A percentile compares a stretch with the other conserved stretches of the same genome.
These are phyloP conservation scores for Parnassius glacialis DNA, from an alignment of 2,888 invertebrate genomes.

Conservation along the genomic window DNA sequence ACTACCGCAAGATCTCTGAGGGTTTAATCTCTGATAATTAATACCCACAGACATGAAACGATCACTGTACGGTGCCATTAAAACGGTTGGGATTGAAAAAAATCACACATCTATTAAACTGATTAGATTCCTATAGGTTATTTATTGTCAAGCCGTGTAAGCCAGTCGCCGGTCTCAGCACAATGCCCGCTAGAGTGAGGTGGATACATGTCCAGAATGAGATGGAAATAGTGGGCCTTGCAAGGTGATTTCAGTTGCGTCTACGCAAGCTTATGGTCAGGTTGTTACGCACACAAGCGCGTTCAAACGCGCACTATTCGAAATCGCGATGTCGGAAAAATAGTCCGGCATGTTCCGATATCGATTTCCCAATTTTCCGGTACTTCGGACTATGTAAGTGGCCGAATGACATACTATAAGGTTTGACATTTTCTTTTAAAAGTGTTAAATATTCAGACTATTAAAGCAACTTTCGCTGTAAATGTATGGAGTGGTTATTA, in stretches of 20 bases:
- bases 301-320: slow-evolving; percentile 42
- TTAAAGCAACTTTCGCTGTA: slow-evolving; percentile 23
- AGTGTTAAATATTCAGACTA: slow-evolving; percentile 17
- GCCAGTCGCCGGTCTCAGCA: slow-evolving; percentile 62
- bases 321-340: slow-evolving; percentile 57
- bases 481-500: slow-evolving; percentile 18
- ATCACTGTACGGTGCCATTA: slow-evolving; percentile 46
- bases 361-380: slow-evolving; percentile 30
- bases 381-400: slow-evolving; percentile 28
- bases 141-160: slow-evolving; percentile 68
- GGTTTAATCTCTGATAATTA: slow-evolving; percentile 32
- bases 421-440: slow-evolving; percentile 15
- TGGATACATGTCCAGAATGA: slow-evolving; percentile 55
- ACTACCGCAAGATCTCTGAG: slow-evolving; percentile 24
- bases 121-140: slow-evolving; percentile 80
- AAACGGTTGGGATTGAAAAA: slow-evolving; percentile 54
- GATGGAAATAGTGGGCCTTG: slow-evolving; percentile 75
- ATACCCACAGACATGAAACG: slow-evolving; percentile 33
- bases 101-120: slow-evolving; percentile 77
- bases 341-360: slow-evolving; percentile 41
- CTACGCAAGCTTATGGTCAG: slow-evolving; percentile 74
- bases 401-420: slow-evolving; percentile 6
- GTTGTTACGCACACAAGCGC: slow-evolving; percentile 69
- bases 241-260: slow-evolving; percentile 81
- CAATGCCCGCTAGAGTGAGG: slow-evolving; percentile 76